Base-by-base conservation (phyloP, 2,888 invertebrate species). In the Heliconius hortense region DNA sequence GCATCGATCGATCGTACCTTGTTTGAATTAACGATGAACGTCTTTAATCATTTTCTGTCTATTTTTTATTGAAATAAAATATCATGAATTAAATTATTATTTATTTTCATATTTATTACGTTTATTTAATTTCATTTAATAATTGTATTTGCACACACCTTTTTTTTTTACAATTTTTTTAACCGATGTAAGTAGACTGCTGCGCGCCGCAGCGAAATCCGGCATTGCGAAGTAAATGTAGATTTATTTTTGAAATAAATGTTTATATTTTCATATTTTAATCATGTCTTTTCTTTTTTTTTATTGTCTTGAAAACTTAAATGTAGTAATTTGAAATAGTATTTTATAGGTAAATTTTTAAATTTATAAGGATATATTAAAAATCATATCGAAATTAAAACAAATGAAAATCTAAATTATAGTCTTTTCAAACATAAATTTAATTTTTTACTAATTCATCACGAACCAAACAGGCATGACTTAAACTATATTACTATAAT, bases 141-240 rank as follows among this genome's bases (percentile, higher is more conserved):
- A 68, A 39, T 53, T 53, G 18, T 28, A 62, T 31, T 26, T 35
- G 35, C 59, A 69, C 21, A 56, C 53, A 64, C 13, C 21, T 70
- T 60, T 43, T 66, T 74, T 39, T 28, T 71, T 35, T n/a, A 64
- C n/a, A 53, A 4, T 75, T 43, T 76, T 39, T 79, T 75, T 71
- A 31, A 56, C 53, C 21, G 24, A 66, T 64, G 28, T 28, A 26
- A 73, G 56, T 43, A 68, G 59, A 75, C 73, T 72, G 82, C 82
- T 69, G 76, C 77, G 77, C 73, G 82, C 82, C 64, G 76, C 77
- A 77, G 83, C 83, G 83, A 83, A 84, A 80, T 81, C 35, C 67
- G 79, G 79, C 78, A 43, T 72, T 81, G 83, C 83, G 83, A 82
- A 81, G 74, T 79, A 60, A 59, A 24, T 56, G 31, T 35, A n/a